Percentiles rank a stretch among this genome's conserved stretches.
These are phyloP conservation scores for Malaclemys terrapin DNA, from an alignment of 2,113 vertebrate genomes.

Conservation along the genomic window DNA sequence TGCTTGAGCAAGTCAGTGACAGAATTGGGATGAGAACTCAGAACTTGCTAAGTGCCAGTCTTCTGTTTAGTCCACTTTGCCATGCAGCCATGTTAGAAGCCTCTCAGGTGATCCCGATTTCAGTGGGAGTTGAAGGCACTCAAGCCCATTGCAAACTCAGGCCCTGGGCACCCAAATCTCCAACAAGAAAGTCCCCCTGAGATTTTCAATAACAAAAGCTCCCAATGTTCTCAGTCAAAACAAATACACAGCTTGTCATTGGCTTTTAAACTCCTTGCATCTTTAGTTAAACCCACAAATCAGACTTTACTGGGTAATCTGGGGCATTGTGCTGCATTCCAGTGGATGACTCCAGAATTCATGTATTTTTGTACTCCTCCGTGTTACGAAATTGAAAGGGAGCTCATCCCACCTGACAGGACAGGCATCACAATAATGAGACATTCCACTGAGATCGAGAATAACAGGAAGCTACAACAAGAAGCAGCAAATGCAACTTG, in stretches of 20 bases:
- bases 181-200: accelerated
- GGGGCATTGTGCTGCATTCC: not conserved
- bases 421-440: not conserved
- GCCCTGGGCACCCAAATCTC: not conserved
- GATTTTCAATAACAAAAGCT: accelerated
- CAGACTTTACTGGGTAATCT: not conserved
- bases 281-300: accelerated
- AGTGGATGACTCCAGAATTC: not conserved
- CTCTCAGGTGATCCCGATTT: not conserved
- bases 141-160: not conserved
- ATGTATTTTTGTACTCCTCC: not conserved
- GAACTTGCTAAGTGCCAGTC: not conserved
- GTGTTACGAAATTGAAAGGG: not conserved
- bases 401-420: not conserved
- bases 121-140: accelerated
- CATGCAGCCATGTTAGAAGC: accelerated
- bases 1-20: not conserved
- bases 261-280: not conserved
- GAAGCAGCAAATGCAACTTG: not conserved
- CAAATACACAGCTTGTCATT: not conserved
- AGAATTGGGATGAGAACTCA: not conserved
- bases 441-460: not conserved
- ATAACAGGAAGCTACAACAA: accelerated
- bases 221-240: not conserved
- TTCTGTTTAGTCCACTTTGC: accelerated